Percentiles rank a stretch among this genome's conserved stretches.
Conservation (phyloP, 2,888 invertebrate species). For the Diarsia rubi region DNA sequence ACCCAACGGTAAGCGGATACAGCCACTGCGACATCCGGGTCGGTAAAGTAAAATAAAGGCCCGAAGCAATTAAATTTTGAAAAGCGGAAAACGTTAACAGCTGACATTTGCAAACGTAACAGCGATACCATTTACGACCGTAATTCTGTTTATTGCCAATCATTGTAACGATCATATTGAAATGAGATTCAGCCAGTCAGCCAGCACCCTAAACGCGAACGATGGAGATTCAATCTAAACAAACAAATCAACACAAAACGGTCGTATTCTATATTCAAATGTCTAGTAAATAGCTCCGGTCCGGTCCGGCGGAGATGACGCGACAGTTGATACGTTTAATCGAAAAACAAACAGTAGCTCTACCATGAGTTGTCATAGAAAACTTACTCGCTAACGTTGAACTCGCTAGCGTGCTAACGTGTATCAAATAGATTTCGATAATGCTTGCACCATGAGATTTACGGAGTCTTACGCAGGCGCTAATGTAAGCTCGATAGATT, state of each 20-base stretch:
- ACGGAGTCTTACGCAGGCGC: no score
- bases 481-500: no score
- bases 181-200: conserved; percentile 50
- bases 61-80: conserved; percentile 35
- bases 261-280: conserved; percentile 72
- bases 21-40: conserved; percentile 42
- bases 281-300: conserved; percentile 74
- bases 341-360: conserved; percentile 82
- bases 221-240: conserved; percentile 71
- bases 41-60: conserved; percentile 42
- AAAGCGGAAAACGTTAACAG: conserved; percentile 49
- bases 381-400: no score
- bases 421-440: no score
- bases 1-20: conserved; percentile 26
- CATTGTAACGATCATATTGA: conserved; percentile 63
- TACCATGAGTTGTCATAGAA: no score
- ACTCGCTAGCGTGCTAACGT: no score
- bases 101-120: conserved; percentile 54
- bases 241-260: conserved; percentile 74
- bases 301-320: conserved; percentile 65
- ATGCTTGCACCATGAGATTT: no score
- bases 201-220: conserved; percentile 48
- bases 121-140: conserved; percentile 59
- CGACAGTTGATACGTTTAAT: conserved; percentile 74
- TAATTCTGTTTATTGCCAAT: conserved; percentile 63